A percentile compares a stretch with the other conserved stretches of the same genome.
Conservation (phyloP, 2,797 vertebrate genomes). For the Pterois miles region DNA sequence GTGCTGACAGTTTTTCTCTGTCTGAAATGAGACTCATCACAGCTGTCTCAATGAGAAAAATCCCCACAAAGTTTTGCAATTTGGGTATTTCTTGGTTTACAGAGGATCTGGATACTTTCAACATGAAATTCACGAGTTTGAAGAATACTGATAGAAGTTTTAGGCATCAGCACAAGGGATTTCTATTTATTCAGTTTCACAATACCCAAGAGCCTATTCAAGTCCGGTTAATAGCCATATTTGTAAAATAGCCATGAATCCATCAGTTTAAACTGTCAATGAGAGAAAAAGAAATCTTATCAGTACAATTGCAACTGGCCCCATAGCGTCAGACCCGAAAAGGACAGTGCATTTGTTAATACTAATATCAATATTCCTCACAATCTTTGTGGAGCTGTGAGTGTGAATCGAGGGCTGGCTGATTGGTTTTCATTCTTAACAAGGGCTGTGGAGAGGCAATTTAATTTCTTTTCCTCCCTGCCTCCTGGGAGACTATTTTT, state of each 20-base stretch:
- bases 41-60: slow-evolving; percentile 26
- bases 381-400: slow-evolving; percentile 60
- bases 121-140: slow-evolving; percentile 7
- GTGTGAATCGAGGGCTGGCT: slow-evolving; percentile 59
- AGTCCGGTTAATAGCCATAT: slow-evolving; percentile 34
- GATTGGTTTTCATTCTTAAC: slow-evolving; percentile 77
- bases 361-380: slow-evolving; percentile 68
- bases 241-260: slow-evolving; percentile 47
- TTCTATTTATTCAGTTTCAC: slow-evolving; percentile 36
- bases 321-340: slow-evolving; percentile 15
- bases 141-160: slow-evolving; percentile 17
- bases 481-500: slow-evolving; percentile 61
- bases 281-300: slow-evolving; percentile 42
- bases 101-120: slow-evolving; percentile 26
- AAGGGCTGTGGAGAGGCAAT: slow-evolving; percentile 73
- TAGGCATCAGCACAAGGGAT: background rate
- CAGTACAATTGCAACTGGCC: slow-evolving; percentile 42
- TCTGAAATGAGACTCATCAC: slow-evolving; percentile 41
- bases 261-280: slow-evolving; percentile 35
- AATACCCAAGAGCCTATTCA: slow-evolving; percentile 24
- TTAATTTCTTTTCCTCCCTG: slow-evolving; percentile 69
- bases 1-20: slow-evolving; percentile 50
- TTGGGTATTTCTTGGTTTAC: slow-evolving; percentile 27
- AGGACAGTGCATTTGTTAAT: slow-evolving; percentile 63
- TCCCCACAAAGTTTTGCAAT: slow-evolving; percentile 40